Conservation (phyloP, 2,888 invertebrate genomes). For the Coremacera marginata region DNA sequence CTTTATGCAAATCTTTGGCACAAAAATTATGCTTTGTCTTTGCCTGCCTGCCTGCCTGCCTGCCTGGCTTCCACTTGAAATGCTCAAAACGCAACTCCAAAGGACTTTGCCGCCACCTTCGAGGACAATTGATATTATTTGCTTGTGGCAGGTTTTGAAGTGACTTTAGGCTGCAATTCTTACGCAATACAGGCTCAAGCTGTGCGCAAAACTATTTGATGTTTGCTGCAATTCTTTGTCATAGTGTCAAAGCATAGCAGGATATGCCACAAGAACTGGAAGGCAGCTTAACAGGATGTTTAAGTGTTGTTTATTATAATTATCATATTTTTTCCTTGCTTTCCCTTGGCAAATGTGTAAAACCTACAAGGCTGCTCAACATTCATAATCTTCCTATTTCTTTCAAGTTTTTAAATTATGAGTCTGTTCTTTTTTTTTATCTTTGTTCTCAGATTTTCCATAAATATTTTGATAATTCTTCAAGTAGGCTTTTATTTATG, state of each 20-base stretch:
- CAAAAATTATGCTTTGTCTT: neutral
- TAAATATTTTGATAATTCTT: slow-evolving; percentile 30
- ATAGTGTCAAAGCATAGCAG: too few relatives aligned
- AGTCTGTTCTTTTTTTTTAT: neutral
- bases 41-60: neutral
- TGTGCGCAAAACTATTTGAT: too few relatives aligned
- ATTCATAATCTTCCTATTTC: neutral
- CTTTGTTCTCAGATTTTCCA: neutral
- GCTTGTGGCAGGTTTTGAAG: too few relatives aligned
- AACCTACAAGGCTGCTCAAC: neutral
- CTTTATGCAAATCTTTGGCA: neutral
- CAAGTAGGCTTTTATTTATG: slow-evolving; percentile 18
- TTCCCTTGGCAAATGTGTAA: neutral
- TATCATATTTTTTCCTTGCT: neutral
- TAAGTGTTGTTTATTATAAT: neutral
- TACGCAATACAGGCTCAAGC: too few relatives aligned
- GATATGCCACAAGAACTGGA: neutral
- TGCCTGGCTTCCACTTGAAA: too few relatives aligned
- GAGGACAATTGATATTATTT: slow-evolving; percentile 9
- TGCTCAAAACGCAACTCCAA: neutral
- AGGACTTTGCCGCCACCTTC: slow-evolving; percentile 13
- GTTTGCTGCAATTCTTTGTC: too few relatives aligned
- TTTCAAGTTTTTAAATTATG: slow-evolving; percentile 3
- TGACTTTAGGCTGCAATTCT: too few relatives aligned
- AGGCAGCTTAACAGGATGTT: neutral